Evolutionary conservation across 2,113 vertebrate species (phyloP).

Genomic region (Sitta europaea): DNA sequence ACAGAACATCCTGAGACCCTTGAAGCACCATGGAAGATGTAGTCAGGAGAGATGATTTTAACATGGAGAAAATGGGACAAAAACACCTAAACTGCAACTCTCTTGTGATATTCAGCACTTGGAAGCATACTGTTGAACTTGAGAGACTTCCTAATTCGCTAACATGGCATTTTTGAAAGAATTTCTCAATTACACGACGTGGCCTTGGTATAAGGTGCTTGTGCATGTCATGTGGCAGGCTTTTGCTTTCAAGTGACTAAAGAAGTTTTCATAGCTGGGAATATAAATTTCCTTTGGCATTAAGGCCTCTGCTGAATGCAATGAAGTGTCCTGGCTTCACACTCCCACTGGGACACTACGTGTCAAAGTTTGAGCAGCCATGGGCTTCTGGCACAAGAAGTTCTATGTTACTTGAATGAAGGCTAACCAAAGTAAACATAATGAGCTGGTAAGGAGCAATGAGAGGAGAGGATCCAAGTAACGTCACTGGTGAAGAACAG

Average conservation of each 20-base stretch:
- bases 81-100: background rate
- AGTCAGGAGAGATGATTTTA: background rate
- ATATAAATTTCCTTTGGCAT: background rate
- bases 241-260: background rate
- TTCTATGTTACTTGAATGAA: background rate
- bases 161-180: background rate
- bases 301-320: background rate
- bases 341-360: background rate
- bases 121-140: background rate
- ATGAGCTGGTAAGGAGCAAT: background rate
- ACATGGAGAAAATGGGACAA: background rate
- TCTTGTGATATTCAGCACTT: background rate
- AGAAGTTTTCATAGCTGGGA: background rate
- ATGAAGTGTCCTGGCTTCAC: background rate
- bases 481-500: background rate
- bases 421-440: background rate
- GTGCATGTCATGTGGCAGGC: background rate
- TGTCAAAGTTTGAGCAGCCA: accelerated
- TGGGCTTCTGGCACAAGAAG: background rate
- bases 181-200: background rate
- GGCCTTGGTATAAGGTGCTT: background rate
- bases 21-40: accelerated
- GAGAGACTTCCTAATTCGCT: background rate
- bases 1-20: background rate
- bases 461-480: background rate